These are phyloP conservation scores for Lethenteron camtschaticum DNA, from an alignment of 2,113 vertebrate species.

Conservation along the genomic window DNA sequence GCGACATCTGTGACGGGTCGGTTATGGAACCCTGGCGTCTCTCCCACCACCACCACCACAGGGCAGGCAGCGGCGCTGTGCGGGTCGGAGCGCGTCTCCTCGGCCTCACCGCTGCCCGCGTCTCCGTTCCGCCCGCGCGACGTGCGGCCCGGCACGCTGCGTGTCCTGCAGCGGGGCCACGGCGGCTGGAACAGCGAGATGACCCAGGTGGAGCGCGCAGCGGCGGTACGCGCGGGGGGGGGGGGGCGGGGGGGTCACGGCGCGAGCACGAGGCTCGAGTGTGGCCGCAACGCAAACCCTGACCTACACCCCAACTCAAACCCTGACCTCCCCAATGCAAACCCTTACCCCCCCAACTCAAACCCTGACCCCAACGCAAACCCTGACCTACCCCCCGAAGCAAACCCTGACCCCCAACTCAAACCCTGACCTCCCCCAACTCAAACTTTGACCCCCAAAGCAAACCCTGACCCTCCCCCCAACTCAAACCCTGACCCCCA, in stretches of 20 bases:
- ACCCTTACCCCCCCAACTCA: neutral
- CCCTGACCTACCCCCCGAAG: no score
- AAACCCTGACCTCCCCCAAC: no score
- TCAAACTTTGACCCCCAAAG: no score
- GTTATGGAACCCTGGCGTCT: no score
- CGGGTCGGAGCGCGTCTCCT: neutral
- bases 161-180: slow-evolving; percentile 87
- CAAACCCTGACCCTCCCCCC: neutral
- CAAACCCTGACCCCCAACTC: no score
- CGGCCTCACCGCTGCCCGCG: neutral
- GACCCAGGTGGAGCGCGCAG: slow-evolving; percentile 46
- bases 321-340: no score
- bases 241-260: rapidly evolving
- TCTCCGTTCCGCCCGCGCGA: slow-evolving; percentile 60
- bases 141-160: slow-evolving; percentile 57
- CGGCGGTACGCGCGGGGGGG: rapidly evolving
- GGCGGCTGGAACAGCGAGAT: slow-evolving; percentile 94
- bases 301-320: neutral
- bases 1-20: no score
- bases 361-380: no score
- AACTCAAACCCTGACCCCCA: neutral
- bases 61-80: neutral
- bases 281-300: no score
- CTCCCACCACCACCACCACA: no score
- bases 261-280: neutral